Percentiles rank a stretch among this genome's conserved stretches.
Evolutionary conservation across 2,113 vertebrate species (phyloP).

Genomic region (Seriola aureovittata): DNA sequence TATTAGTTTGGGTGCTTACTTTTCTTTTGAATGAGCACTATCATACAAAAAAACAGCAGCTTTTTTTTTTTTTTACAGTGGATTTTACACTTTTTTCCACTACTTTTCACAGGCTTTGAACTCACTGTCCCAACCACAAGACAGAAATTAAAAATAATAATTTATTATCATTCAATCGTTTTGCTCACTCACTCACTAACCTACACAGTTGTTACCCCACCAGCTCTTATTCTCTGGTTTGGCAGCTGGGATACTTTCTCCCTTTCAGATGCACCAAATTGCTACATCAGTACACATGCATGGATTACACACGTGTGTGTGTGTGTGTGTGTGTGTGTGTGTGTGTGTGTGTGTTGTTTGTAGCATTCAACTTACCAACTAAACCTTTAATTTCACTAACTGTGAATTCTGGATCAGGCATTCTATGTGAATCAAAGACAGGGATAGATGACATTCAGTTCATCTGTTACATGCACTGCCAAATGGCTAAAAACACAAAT

Average conservation of each 20-base stretch:
- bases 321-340: no score
- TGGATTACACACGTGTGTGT: no score
- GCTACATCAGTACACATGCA: background rate
- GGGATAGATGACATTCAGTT: background rate
- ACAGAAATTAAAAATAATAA: background rate
- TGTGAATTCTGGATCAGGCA: slow-evolving; percentile 95
- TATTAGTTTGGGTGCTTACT: background rate
- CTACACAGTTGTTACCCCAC: background rate
- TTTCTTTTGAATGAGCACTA: background rate
- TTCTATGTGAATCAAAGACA: slow-evolving; percentile 83
- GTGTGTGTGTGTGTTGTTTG: slow-evolving; percentile 7
- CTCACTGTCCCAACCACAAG: background rate
- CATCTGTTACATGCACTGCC: background rate
- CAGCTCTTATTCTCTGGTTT: background rate
- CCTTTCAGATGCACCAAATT: background rate
- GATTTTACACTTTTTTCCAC: background rate
- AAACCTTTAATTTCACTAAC: slow-evolving; percentile 96
- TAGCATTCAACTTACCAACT: slow-evolving; percentile 90
- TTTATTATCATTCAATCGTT: background rate
- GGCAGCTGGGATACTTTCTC: background rate
- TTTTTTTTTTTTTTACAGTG: no score
- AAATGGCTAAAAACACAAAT: slow-evolving; percentile 2
- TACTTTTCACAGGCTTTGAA: background rate
- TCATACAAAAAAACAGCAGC: background rate
- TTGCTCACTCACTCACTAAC: background rate